These are phyloP conservation scores for Steatocranus sp. DNA, from an alignment of 2,797 vertebrate species.

Conservation along the genomic window DNA sequence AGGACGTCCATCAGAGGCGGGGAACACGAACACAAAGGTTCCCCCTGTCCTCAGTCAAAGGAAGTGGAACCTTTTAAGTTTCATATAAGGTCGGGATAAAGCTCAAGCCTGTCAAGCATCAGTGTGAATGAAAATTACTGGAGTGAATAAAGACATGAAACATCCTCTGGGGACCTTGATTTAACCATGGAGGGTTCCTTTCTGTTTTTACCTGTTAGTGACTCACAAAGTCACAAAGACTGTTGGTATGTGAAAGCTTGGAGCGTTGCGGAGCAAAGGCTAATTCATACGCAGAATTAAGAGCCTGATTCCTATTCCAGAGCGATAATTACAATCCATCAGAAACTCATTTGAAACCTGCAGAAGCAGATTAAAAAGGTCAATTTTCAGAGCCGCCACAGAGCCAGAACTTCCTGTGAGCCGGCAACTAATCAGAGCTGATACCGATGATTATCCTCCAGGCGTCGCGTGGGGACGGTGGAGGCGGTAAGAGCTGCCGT, in stretches of 20 bases:
- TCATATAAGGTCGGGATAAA: not conserved
- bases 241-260: not conserved
- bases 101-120: not conserved
- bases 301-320: conserved; percentile 2
- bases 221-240: not conserved
- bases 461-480: not conserved
- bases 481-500: not conserved
- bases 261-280: not conserved
- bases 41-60: not conserved
- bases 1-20: not conserved
- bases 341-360: conserved; percentile 35
- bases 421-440: conserved; percentile 10
- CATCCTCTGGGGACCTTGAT: not conserved
- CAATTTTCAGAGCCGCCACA: not conserved
- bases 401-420: conserved; percentile 8
- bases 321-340: conserved; percentile 23
- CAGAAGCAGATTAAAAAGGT: conserved; percentile 34
- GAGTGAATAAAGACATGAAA: not conserved
- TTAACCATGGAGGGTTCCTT: not conserved
- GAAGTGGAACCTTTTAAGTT: not conserved
- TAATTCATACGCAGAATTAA: conserved; percentile 10
- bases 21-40: not conserved
- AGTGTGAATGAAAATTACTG: not conserved
- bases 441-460: conserved; percentile 1
- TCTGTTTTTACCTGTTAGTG: not conserved